Percentiles rank a stretch among this genome's conserved stretches.
Evolutionary conservation across 2,888 invertebrate genomes (phyloP).

Genomic region (Schrankia costaestrigalis): DNA sequence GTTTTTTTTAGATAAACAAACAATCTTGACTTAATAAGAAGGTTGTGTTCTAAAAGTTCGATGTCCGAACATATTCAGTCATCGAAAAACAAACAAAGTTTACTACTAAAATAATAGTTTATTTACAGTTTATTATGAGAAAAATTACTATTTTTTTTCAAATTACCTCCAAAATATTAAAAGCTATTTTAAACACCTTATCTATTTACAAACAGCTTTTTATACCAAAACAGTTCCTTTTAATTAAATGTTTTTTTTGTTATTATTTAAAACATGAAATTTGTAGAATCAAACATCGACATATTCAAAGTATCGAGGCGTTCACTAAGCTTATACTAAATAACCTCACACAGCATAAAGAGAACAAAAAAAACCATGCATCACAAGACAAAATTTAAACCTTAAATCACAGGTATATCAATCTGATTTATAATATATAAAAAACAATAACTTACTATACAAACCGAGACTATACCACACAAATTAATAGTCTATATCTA

Average conservation of each 20-base stretch:
- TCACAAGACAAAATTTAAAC: constrained; percentile 65
- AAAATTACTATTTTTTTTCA: constrained; percentile 70
- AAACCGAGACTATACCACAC: constrained; percentile 66
- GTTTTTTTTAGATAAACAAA: too few relatives aligned
- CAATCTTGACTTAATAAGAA: background rate
- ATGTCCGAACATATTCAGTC: too few relatives aligned
- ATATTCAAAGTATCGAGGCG: constrained; percentile 39
- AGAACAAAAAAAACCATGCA: constrained; percentile 45
- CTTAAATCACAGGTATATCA: constrained; percentile 67
- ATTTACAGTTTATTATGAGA: constrained; percentile 71
- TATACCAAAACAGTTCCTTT: constrained; percentile 24
- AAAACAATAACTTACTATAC: constrained; percentile 77
- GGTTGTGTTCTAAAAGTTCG: too few relatives aligned
- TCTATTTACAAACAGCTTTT: constrained; percentile 71
- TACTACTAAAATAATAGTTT: constrained; percentile 76
- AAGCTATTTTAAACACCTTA: constrained; percentile 68
- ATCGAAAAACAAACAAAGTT: constrained; percentile 40
- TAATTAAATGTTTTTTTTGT: constrained; percentile 12
- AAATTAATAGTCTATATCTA: constrained; percentile 47
- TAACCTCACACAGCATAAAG: constrained; percentile 45
- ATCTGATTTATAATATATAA: constrained; percentile 61
- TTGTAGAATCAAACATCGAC: constrained; percentile 38
- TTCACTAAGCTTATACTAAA: constrained; percentile 51
- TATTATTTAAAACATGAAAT: constrained; percentile 25
- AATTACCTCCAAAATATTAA: constrained; percentile 58